Evolutionary conservation across 2,797 vertebrate genomes (phyloP), one percentile per base, ranked within the genome.

Genomic region (Limnodromus scolopaceus): DNA sequence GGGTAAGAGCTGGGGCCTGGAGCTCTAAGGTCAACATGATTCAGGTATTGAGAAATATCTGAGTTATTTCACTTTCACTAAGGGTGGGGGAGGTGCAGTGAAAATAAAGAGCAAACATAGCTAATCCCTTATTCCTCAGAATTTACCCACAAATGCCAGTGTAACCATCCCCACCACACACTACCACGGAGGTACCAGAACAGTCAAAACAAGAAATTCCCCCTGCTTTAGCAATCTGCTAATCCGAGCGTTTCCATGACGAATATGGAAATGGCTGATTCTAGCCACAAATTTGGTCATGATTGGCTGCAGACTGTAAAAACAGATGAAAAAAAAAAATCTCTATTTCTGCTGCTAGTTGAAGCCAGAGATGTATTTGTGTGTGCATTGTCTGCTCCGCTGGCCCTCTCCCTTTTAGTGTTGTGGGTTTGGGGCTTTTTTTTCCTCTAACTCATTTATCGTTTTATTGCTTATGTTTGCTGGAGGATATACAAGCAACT

Each of bases 111-210:
- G 23, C 27, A 90, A 90, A 76, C 9, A 36, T 10, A 57, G 27
- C 27, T 57, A 65, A 61, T 66, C 12, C 36, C 41, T 83, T n/a
- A 79, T 17, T 81, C 36, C 60, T 65, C 1, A 0, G 32, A 57
- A 61, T 57, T 70, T 78, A 30, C 63, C 39, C 71, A 48, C 46
- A 57, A 49, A 28, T 7, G 17, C 38, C 38, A 61, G 20, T 2
- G 13, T 15, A 61, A 22, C 49, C 48, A 61, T 57, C 39, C 38
- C 63, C 28, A 5, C 32, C 5, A 16, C 68, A 48, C 16, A 1
- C 19, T 41, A 15, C 22, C 0, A 0, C 1, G 2, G 23, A n/a
- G 17, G 28, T 17, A 53, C 0, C 0, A 6, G 60, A 45, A 32
- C 78, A 92, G 60, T 43, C 83, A 85, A 61, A 92, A 80, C 48